A percentile compares a stretch with the other conserved stretches of the same genome.
These are phyloP conservation scores for Phylloscopus whistleri DNA, from an alignment of 2,113 vertebrate species.

Conservation along the genomic window DNA sequence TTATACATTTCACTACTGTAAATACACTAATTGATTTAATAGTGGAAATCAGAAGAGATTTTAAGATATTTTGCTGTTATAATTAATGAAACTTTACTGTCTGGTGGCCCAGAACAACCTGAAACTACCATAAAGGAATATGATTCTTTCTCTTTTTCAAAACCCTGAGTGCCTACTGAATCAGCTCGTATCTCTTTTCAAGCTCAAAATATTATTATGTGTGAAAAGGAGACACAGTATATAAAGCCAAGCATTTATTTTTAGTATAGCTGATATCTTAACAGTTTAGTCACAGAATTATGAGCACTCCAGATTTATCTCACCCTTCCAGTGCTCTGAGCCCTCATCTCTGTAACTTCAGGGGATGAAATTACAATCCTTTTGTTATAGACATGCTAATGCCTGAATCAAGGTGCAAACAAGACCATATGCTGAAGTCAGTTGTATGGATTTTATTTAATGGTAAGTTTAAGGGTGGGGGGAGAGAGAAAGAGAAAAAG, in stretches of 20 bases:
- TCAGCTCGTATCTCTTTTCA: background rate
- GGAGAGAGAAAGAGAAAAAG: background rate
- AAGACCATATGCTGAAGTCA: background rate
- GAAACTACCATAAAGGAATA: background rate
- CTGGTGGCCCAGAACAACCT: background rate
- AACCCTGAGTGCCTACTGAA: background rate
- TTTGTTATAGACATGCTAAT: background rate
- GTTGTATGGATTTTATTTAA: background rate
- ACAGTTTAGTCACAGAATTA: background rate
- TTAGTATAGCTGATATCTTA: background rate
- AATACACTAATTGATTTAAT: background rate
- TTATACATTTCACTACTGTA: background rate
- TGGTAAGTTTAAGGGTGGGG: background rate
- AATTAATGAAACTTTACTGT: background rate
- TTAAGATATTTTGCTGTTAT: background rate
- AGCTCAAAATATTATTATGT: background rate
- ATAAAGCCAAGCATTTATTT: background rate
- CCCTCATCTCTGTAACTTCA: background rate
- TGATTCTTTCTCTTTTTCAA: background rate
- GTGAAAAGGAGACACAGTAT: background rate
- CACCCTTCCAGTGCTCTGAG: background rate
- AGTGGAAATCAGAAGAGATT: background rate
- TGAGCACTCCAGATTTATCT: background rate
- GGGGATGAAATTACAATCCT: background rate
- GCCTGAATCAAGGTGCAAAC: background rate